Conservation (phyloP, 2,888 invertebrate species). For the Polylopha cassiicola region DNA sequence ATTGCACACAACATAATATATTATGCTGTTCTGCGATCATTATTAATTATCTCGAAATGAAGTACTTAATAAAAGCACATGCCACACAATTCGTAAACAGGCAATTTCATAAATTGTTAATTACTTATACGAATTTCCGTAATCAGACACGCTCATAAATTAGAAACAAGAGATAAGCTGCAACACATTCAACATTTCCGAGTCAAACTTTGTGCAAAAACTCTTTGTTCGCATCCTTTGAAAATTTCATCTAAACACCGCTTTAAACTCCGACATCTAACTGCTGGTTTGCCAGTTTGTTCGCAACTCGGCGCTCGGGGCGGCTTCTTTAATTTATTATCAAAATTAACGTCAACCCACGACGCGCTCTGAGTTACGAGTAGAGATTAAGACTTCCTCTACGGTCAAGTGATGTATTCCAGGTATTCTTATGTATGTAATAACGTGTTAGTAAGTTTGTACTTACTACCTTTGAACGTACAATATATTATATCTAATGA, state of each 20-base stretch:
- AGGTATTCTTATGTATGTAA: background rate
- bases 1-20: too few species aligned
- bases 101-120: slow-evolving; percentile 9
- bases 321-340: slow-evolving; percentile 64
- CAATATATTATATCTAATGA: too few species aligned
- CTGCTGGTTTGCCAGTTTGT: slow-evolving; percentile 48
- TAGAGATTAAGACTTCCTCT: slow-evolving; percentile 15
- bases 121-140: slow-evolving; percentile 15
- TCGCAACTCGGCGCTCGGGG: slow-evolving; percentile 49
- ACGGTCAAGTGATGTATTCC: background rate
- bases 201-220: slow-evolving; percentile 55
- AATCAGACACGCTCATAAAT: slow-evolving; percentile 18
- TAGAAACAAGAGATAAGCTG: slow-evolving; percentile 37
- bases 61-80: too few species aligned
- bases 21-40: too few species aligned
- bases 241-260: slow-evolving; percentile 61
- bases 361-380: slow-evolving; percentile 33
- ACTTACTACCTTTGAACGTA: too few species aligned
- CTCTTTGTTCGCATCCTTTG: slow-evolving; percentile 56
- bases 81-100: too few species aligned
- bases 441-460: too few species aligned
- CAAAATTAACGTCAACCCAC: slow-evolving; percentile 50
- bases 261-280: slow-evolving; percentile 49
- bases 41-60: too few species aligned
- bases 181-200: slow-evolving; percentile 44